Percentiles rank a stretch among this genome's conserved stretches.
Conservation (phyloP, 2,797 vertebrate species). For the Hapalemur alaotrensis region DNA sequence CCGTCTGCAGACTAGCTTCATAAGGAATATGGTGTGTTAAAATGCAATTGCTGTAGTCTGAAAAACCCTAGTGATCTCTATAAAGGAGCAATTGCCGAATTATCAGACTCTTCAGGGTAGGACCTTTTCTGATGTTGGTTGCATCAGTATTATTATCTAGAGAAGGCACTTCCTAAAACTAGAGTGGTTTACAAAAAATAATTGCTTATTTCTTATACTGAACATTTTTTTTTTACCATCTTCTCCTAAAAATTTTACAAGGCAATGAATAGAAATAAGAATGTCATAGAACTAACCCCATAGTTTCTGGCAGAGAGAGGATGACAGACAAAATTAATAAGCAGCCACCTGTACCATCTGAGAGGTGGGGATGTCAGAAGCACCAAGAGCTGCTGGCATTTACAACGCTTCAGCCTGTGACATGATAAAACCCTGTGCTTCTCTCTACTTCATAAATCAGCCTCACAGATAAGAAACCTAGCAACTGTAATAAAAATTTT, state of each 20-base stretch:
- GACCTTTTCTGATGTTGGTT: not conserved
- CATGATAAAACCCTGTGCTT: not conserved
- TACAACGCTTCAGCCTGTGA: not conserved
- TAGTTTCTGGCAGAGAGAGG: conserved; percentile 9
- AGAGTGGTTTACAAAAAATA: conserved; percentile 31
- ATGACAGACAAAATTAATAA: conserved; percentile 64
- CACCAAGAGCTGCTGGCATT: not conserved
- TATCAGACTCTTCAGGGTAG: not conserved
- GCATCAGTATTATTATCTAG: not conserved
- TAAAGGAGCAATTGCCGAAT: not conserved
- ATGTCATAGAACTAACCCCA: not conserved
- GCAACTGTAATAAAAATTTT: conserved; percentile 40
- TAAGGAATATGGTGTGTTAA: not conserved
- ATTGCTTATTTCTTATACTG: conserved; percentile 25
- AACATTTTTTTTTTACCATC: not conserved
- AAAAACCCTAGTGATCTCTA: not conserved
- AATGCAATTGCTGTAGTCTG: not conserved
- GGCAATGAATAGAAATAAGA: conserved; percentile 22
- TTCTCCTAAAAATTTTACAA: conserved; percentile 53
- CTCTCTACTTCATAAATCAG: conserved; percentile 54
- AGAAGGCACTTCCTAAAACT: conserved; percentile 18
- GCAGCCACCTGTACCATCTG: not conserved
- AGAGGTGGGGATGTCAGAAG: not conserved
- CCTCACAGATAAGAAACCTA: conserved; percentile 45
- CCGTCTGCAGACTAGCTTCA: not conserved